Base-by-base conservation (phyloP, 2,888 invertebrate genomes). In the Meandrusa payeni region DNA sequence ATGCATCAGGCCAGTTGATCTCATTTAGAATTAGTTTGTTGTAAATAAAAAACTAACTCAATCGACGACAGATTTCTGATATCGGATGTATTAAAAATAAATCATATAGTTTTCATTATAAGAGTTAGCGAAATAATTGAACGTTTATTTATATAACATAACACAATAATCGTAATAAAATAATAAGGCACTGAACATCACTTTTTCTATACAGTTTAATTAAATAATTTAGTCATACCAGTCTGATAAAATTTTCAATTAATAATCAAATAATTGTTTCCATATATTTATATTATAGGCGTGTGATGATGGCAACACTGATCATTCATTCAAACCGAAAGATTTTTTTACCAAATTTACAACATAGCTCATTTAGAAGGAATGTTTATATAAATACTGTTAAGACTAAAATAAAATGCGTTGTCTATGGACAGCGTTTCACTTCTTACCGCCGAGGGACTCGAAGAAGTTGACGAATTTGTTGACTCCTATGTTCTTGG, bases 401-500 rank as follows among this genome's bases (percentile, higher is more conserved):
- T 11, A 47, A 41, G 51, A 46, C 52, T 22, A 34, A 29, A 41
- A 19, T 3, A 13, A 15, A 13, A 40, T 37, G 41, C 22, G 20
- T 39, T 48, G 51, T 53, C 47, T 50, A 54, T 39, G 50, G 5
- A 45, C 44, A 46, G 50, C 37, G 45, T 15, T 40, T 69, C 69
- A 85, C 72, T 87, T 87, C 42, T 85, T 86, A 2, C 80, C 81
- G 2, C 86, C 86, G 7, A 87, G 76, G 6, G 85, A 83, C 50
- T 87, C 87, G 38, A 87, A 87, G 65, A 87, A 87, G 51, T 85
- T 87, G 0, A 87, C 87, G 46, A 87, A 87, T 47, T 85, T 87
- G 46, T 86, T 87, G 0, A 87, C 87, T 0, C 87, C 87, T 52
- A 87, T 87, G 23, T 87, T 87, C 36, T 87, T 87, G 1, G 87